Evolutionary conservation across 2,888 invertebrate genomes (phyloP).

Genomic region (Rhingia campestris): DNA sequence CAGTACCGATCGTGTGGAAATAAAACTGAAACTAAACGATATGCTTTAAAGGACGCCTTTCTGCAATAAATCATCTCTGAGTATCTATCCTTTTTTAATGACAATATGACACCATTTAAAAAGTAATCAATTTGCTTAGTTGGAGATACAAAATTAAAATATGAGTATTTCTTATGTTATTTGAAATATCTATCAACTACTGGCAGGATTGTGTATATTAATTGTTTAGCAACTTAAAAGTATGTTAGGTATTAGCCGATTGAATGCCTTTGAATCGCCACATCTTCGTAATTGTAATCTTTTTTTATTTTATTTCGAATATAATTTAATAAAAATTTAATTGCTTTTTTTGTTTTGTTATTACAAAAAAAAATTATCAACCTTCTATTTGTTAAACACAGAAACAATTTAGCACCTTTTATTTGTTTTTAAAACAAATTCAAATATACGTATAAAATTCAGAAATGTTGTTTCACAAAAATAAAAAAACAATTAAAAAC

Average conservation of each 20-base stretch:
- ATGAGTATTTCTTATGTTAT: not conserved
- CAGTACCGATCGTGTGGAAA: too few species aligned
- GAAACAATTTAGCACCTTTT: constrained; percentile 66
- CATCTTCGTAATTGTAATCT: constrained; percentile 1
- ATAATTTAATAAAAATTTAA: constrained; percentile 13
- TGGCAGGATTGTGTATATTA: constrained; percentile 66
- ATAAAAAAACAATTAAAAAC: constrained; percentile 28
- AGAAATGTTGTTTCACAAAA: constrained; percentile 10
- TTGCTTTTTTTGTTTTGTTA: constrained; percentile 11
- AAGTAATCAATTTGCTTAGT: too few species aligned
- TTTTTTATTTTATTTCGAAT: constrained; percentile 14
- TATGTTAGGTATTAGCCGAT: constrained; percentile 16
- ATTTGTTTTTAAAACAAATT: constrained; percentile 55
- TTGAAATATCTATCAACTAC: constrained; percentile 34
- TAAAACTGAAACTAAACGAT: too few species aligned
- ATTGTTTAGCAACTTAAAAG: constrained; percentile 47
- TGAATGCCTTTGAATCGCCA: constrained; percentile 33
- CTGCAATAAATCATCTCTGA: too few species aligned
- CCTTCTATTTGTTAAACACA: constrained; percentile 40
- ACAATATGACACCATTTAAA: too few species aligned
- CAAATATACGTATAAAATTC: constrained; percentile 56
- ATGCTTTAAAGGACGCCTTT: too few species aligned
- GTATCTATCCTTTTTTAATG: too few species aligned
- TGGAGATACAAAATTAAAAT: not conserved
- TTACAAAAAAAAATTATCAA: constrained; percentile 25